Conservation (phyloP, 2,113 vertebrate species). For the Pithys albifrons region DNA sequence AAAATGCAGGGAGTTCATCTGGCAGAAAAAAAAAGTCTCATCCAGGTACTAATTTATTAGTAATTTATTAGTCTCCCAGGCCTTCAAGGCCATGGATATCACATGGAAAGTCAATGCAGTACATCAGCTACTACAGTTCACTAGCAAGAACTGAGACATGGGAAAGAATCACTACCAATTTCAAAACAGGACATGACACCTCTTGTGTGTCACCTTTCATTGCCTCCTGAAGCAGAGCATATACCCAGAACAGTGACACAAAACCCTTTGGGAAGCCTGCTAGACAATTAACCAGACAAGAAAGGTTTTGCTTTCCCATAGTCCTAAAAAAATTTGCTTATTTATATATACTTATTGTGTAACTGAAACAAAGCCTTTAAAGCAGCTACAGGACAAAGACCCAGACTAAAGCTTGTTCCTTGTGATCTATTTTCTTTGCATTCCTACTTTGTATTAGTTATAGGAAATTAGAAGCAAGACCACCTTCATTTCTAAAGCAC, state of each 20-base stretch:
- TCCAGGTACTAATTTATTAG: neutral
- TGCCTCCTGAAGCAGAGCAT: neutral
- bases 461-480: conserved; percentile 21
- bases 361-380: neutral
- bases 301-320: neutral
- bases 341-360: neutral
- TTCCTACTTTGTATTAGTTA: neutral
- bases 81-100: neutral
- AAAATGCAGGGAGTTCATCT: neutral
- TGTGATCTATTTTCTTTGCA: neutral
- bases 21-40: neutral
- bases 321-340: neutral
- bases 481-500: conserved; percentile 27
- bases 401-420: neutral
- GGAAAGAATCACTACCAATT: neutral
- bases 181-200: neutral
- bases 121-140: neutral
- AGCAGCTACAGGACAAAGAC: neutral
- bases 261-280: neutral
- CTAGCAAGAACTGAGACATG: neutral
- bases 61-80: neutral
- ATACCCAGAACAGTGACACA: neutral
- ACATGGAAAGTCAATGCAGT: neutral
- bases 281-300: neutral
- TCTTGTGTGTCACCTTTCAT: neutral